Conservation (phyloP, 2,888 invertebrate genomes). For the Stratiomys singularior region DNA sequence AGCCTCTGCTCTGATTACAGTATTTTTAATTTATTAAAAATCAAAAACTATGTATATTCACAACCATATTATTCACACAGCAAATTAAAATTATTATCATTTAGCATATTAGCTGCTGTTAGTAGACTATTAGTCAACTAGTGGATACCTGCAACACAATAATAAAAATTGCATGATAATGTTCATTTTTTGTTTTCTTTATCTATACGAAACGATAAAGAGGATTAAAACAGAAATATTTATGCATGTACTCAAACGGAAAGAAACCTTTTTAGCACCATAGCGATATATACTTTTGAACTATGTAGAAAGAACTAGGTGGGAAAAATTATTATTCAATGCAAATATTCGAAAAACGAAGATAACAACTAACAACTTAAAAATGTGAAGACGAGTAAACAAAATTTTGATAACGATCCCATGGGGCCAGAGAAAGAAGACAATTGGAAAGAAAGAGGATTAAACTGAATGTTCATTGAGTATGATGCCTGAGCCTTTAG, state of each 20-base stretch:
- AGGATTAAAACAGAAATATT: constrained; percentile 8
- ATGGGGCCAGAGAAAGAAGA: too few relatives aligned
- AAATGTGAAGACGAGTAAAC: too few relatives aligned
- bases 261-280: constrained; percentile 26
- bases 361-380: too few relatives aligned
- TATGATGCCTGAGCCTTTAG: too few relatives aligned
- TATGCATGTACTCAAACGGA: constrained; percentile 22
- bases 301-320: too few relatives aligned
- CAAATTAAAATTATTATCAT: constrained; percentile 29
- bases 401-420: too few relatives aligned
- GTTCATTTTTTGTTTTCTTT: not conserved
- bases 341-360: too few relatives aligned
- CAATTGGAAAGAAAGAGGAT: too few relatives aligned
- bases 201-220: constrained; percentile 10
- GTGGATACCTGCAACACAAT: constrained; percentile 45
- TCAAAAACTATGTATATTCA: constrained; percentile 16
- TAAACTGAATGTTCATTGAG: too few relatives aligned
- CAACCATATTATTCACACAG: constrained; percentile 41
- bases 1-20: constrained; percentile 35
- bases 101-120: constrained; percentile 24
- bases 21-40: not conserved
- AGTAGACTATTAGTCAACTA: constrained; percentile 22
- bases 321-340: too few relatives aligned
- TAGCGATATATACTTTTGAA: constrained; percentile 10
- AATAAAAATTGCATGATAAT: constrained; percentile 39